Percentiles rank a stretch among this genome's conserved stretches.
These are phyloP conservation scores for Aegotheles bennettii DNA, from an alignment of 2,113 vertebrate genomes.

Conservation along the genomic window DNA sequence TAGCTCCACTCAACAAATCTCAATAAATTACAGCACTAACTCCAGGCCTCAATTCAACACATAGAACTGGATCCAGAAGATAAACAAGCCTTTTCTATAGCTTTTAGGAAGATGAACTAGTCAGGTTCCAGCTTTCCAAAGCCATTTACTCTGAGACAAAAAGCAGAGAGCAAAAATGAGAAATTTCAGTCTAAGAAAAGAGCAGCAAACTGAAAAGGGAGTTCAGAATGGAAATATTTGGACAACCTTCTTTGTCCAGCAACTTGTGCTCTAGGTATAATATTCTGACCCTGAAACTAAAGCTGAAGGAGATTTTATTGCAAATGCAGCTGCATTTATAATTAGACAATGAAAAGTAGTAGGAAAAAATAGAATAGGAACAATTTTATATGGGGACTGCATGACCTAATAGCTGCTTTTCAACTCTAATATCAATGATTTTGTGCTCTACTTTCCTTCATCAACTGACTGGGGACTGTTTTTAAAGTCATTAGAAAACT, in stretches of 20 bases:
- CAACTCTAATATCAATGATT: background rate
- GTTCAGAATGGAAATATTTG: background rate
- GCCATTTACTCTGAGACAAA: background rate
- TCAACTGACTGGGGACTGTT: conserved; percentile 1
- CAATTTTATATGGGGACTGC: background rate
- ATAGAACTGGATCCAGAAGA: background rate
- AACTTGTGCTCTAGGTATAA: background rate
- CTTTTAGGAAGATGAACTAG: background rate
- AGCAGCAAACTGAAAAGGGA: background rate
- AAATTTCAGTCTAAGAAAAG: background rate
- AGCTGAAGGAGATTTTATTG: conserved; percentile 34
- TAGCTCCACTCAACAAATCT: background rate
- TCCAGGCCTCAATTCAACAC: background rate
- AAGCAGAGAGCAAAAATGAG: background rate
- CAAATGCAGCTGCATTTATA: conserved; percentile 50
- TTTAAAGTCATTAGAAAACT: conserved; percentile 23
- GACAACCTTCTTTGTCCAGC: background rate
- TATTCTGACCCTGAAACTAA: conserved; percentile 13
- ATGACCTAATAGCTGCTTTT: conserved; percentile 45
- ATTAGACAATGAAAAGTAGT: conserved; percentile 37
- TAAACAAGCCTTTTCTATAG: background rate
- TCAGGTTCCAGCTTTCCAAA: background rate
- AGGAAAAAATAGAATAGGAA: conserved; percentile 50
- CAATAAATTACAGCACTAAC: background rate
- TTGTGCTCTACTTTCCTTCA: conserved; percentile 8